Evolutionary conservation across 2,113 vertebrate species (phyloP).

Genomic region (Ptilorrhoa leucosticta): DNA sequence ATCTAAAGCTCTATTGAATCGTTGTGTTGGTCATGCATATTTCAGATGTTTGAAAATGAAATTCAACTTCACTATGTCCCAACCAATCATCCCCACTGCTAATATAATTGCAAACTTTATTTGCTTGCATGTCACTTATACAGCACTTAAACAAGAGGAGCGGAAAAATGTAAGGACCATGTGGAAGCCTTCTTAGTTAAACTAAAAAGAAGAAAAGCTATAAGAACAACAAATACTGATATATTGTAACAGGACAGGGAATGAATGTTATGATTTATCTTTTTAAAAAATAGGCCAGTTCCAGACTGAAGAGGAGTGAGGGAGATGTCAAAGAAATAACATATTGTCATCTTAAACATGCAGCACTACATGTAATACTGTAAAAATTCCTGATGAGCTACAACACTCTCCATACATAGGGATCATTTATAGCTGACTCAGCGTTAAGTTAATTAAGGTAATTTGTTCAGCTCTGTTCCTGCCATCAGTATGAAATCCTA

Average conservation of each 20-base stretch:
- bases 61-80: neutral
- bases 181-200: neutral
- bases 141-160: neutral
- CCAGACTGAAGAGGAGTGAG: neutral
- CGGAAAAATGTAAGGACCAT: neutral
- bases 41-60: conserved; percentile 18
- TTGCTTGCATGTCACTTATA: neutral
- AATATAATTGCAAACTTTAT: neutral
- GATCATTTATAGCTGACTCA: neutral
- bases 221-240: neutral
- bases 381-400: neutral
- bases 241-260: neutral
- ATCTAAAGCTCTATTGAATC: neutral
- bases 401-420: neutral
- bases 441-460: neutral
- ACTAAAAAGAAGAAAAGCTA: neutral
- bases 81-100: neutral
- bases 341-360: neutral
- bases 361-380: neutral
- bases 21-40: neutral
- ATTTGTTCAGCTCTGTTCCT: neutral
- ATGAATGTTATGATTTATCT: neutral
- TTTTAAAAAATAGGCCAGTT: neutral
- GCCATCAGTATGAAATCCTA: neutral
- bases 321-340: neutral